Evolutionary conservation across 2,888 invertebrate species (phyloP).

Genomic region (Helleia helle): DNA sequence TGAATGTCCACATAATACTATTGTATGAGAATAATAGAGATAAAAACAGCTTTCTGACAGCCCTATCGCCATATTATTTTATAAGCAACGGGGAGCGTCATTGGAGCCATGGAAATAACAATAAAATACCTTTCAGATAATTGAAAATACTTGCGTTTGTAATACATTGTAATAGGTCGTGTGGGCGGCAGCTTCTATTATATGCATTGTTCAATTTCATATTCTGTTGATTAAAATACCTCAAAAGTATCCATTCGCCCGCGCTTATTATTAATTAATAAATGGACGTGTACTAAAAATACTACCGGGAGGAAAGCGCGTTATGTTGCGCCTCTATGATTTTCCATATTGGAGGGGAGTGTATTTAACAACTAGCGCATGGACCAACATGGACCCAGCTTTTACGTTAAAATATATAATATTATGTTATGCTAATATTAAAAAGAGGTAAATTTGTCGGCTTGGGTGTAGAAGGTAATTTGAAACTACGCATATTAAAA

Average conservation of each 20-base stretch:
- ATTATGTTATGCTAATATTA: no score
- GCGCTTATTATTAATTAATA: conserved; percentile 1
- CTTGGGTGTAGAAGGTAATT: no score
- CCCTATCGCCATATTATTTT: conserved; percentile 3
- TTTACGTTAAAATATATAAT: no score
- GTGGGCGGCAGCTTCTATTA: conserved; percentile 5
- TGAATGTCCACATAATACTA: no score
- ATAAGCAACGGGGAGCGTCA: conserved; percentile 12
- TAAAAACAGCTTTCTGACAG: background rate
- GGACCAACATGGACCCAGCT: no score
- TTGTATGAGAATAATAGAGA: background rate
- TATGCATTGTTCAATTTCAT: conserved; percentile 3
- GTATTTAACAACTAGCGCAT: no score
- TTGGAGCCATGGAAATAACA: conserved; percentile 17
- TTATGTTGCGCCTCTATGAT: no score
- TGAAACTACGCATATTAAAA: no score
- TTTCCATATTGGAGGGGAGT: no score
- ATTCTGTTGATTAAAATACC: conserved; percentile 8
- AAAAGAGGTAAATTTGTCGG: no score
- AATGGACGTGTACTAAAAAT: no score
- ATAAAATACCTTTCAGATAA: conserved; percentile 21
- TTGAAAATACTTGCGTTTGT: conserved; percentile 12
- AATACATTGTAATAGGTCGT: conserved; percentile 12
- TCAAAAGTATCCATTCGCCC: background rate
- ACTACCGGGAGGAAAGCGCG: no score